A percentile compares a stretch with the other conserved stretches of the same genome.
phyloP scores from a whole-genome alignment of 2,113 vertebrate species.

The Dasyurus viverrinus region DNA sequence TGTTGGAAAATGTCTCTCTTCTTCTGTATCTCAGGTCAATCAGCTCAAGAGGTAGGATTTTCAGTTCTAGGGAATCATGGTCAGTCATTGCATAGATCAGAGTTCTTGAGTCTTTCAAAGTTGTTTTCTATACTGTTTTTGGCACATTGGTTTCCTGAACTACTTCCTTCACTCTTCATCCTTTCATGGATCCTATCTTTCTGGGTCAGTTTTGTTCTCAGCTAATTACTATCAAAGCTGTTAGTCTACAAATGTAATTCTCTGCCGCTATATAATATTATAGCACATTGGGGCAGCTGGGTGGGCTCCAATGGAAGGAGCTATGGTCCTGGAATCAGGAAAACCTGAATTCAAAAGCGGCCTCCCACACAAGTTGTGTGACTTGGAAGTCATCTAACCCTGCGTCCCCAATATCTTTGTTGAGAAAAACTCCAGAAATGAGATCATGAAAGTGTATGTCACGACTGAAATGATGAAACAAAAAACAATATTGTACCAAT shows the following conservation, averaged over 20 bases:
- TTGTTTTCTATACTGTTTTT: neutral
- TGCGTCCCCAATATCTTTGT: too few relatives aligned
- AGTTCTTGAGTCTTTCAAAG: too few relatives aligned
- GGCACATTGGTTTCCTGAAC: neutral
- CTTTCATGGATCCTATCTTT: neutral
- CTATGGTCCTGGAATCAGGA: too few relatives aligned
- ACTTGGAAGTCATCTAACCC: too few relatives aligned
- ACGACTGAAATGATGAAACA: too few relatives aligned
- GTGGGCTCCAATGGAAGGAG: too few relatives aligned
- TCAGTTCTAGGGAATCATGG: neutral
- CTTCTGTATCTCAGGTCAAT: neutral
- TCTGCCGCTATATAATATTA: neutral
- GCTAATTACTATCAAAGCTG: neutral
- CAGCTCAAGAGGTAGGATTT: neutral
- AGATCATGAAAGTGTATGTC: too few relatives aligned
- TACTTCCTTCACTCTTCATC: neutral
- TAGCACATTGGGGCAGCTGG: too few relatives aligned
- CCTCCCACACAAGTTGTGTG: too few relatives aligned
- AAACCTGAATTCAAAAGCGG: too few relatives aligned
- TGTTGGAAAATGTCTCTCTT: neutral
- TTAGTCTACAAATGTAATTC: neutral
- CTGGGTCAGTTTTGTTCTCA: neutral
- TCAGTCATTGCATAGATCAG: neutral
- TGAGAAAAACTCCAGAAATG: too few relatives aligned
- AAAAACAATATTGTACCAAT: neutral